Evolutionary conservation across 2,888 invertebrate species (phyloP).

Genomic region (Troides oblongomaculatus): DNA sequence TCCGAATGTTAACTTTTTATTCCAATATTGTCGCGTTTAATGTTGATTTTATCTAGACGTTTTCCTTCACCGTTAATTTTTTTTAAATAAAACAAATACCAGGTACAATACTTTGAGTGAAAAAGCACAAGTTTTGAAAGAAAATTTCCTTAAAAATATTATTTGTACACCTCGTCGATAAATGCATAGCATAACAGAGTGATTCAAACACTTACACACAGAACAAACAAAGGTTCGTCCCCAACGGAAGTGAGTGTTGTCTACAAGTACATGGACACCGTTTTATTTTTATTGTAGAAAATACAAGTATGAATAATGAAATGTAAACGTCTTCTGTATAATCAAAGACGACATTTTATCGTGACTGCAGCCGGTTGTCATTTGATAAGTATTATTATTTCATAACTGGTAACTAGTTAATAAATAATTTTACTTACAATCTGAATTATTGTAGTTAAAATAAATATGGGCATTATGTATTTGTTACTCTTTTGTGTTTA

Average conservation of each 20-base stretch:
- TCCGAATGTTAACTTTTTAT: slow-evolving; percentile 30
- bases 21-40: slow-evolving; percentile 28
- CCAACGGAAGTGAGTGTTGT: slow-evolving; percentile 37
- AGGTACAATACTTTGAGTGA: slow-evolving; percentile 3
- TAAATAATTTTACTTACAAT: neutral
- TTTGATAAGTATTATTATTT: slow-evolving; percentile 10
- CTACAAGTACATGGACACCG: slow-evolving; percentile 15
- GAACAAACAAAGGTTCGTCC: slow-evolving; percentile 43
- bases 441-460: neutral
- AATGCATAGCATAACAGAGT: slow-evolving; percentile 11
- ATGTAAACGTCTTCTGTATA: slow-evolving; percentile 13
- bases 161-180: slow-evolving; percentile 17
- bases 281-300: slow-evolving; percentile 24
- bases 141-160: slow-evolving; percentile 24
- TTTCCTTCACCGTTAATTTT: slow-evolving; percentile 2
- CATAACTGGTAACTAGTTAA: neutral
- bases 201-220: slow-evolving; percentile 50
- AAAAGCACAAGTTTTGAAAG: neutral
- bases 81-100: neutral
- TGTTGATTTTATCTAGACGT: neutral
- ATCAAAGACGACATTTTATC: slow-evolving; percentile 18
- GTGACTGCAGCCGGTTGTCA: slow-evolving; percentile 8
- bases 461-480: too few species aligned
- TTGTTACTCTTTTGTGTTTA: too few species aligned
- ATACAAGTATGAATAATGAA: slow-evolving; percentile 21